Base-by-base conservation (phyloP, 2,888 invertebrate species). In the Amphipoea oculea region DNA sequence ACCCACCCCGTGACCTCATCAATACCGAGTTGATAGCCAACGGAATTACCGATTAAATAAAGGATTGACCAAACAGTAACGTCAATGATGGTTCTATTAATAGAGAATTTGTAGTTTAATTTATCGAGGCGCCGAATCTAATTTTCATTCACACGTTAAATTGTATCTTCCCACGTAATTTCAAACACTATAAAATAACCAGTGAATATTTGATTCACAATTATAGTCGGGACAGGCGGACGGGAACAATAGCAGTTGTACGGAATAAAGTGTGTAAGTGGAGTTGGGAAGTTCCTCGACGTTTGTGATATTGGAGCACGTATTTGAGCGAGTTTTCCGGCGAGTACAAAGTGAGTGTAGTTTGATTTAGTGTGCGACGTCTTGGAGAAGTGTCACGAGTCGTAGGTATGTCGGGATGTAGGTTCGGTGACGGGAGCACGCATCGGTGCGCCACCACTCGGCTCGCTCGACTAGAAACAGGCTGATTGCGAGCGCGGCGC, bases 401-500 rank as follows among this genome's bases (percentile, higher is more conserved):
- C 54, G 72, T 67, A 51, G 29, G 65, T 85, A 57, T 23, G 29
- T 66, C 17, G 54, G n/a, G 63, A 71, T 36, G 42, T 42, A 48
- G 67, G 81, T 87, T 81, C 88, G 65, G 80, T 88, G 91, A 86
- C 86, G 81, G 79, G 76, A 79, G 82, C 86, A 88, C 85, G 88
- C 87, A 86, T 79, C 81, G 85, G 40, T 78, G 76, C 80, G 80
- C 75, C 77, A 42, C 76, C 81, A 76, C 69, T 91, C 89, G 86
- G 92, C 90, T 92, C 79, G 68, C 73, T 92, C 89, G 86, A 92
- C 91, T 93, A 92, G 94, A 94, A 93, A 93, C 93, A 89, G 87
- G 81, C 90, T 90, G 92, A 94, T 93, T 92, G 92, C 90, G 87
- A 91, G 86, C 88, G 79, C 89, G 93, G 93, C 93, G 94, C 94